Base-by-base conservation (phyloP, 2,797 vertebrate species). In the Crocodylus rhombifer region DNA sequence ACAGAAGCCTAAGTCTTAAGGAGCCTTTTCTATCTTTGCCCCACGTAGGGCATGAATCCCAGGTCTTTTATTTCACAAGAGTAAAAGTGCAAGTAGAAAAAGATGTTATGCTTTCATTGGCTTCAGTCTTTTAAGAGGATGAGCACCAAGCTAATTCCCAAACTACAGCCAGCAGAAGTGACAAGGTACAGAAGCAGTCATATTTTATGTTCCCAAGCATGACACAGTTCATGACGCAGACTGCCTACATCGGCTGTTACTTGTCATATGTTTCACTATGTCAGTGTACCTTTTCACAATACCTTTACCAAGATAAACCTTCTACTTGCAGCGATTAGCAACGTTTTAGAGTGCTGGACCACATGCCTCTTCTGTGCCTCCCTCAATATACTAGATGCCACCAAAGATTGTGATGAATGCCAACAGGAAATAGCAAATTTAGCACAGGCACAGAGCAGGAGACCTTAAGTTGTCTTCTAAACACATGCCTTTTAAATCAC, bases 101-200 rank as follows among this genome's bases (percentile, higher is more conserved):
- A 51, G 7, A 51, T 51, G 21, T 21, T 42, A 42, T 30, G 30
- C 9, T 18, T 67, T 16, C 18, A 30, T 71, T 71, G 33, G 33
- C 14, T 84, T 28, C 13, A 84, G 51, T 56, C 14, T 76, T 4
- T 61, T 28, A 25, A 90, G 62, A n/a, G 83, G 26, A 23, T 67
- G 18, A 78, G 30, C 4, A 89, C 81, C 42, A 61, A 51, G 14
- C 14, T 14, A 82, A 89, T 51, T 28, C 23, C 6, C 5, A 12
- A 2, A 12, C 51, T 92, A 74, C 42, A 28, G 65, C 20, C 21
- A 75, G 30, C 14, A 75, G 5, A 0, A 3, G 55, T 63, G 80
- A 65, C 14, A 84, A 15, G n/a, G 23, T 91, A 95, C 90, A 88
- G 9, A 84, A 73, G 28, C 86, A 93, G 64, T 17, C 20, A 9